A percentile compares a stretch with the other conserved stretches of the same genome.
These are phyloP conservation scores for Drosophila acutilabella DNA, from an alignment of 2,888 invertebrate species.

Conservation along the genomic window DNA sequence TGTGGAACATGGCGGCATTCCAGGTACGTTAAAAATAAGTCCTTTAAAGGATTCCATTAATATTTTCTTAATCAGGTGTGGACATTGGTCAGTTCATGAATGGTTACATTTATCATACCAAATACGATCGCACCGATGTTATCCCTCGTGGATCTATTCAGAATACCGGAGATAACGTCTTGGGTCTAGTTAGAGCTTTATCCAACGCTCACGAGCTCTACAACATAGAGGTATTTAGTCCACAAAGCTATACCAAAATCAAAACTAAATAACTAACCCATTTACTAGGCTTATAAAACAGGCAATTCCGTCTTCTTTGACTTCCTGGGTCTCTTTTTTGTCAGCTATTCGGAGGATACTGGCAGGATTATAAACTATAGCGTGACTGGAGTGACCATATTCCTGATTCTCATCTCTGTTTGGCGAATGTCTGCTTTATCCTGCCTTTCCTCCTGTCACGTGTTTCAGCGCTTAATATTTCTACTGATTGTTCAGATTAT, in stretches of 20 bases:
- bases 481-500: conserved; percentile 72
- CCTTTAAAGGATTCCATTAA: background rate
- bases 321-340: conserved; percentile 88
- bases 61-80: conserved; percentile 86
- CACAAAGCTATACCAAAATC: too few relatives aligned
- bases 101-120: conserved; percentile 92
- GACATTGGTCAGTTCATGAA: conserved; percentile 90
- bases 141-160: conserved; percentile 89
- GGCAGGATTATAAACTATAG: conserved; percentile 83
- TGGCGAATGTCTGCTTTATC: conserved; percentile 73
- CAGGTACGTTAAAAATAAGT: conserved; percentile 84
- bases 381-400: conserved; percentile 82
- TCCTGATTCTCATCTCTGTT: conserved; percentile 71
- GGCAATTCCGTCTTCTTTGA: conserved; percentile 89
- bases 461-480: conserved; percentile 60
- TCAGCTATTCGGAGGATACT: conserved; percentile 87
- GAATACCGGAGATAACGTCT: conserved; percentile 90
- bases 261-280: background rate
- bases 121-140: conserved; percentile 88
- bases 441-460: conserved; percentile 42
- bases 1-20: conserved; percentile 87
- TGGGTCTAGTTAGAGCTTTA: conserved; percentile 86
- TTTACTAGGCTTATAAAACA: conserved; percentile 82
- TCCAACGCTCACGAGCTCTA: conserved; percentile 84
- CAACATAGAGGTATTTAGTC: conserved; percentile 67